Percentiles rank a stretch among this genome's conserved stretches.
phyloP scores from a whole-genome alignment of 92 coral and sea anemone genomes.

The Desmophyllum pertusum region DNA sequence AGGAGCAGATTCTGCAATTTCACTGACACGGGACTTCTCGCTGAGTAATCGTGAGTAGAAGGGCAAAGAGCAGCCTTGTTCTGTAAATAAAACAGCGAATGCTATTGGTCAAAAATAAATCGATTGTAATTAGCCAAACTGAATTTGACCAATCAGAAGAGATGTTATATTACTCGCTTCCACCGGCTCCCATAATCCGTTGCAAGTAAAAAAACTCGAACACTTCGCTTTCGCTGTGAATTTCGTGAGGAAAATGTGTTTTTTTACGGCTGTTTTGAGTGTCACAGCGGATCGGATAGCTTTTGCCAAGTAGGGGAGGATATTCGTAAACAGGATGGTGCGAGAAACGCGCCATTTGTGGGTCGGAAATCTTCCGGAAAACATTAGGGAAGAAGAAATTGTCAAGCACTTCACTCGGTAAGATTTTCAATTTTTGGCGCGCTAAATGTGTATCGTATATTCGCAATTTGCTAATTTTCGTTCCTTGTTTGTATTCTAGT shows the following conservation, averaged over 20 bases:
- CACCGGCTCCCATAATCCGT: slow-evolving; percentile 8
- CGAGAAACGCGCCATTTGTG: slow-evolving; percentile 99
- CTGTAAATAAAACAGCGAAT: not conserved
- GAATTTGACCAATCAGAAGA: slow-evolving; percentile 36
- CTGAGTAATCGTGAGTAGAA: not conserved
- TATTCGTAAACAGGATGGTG: slow-evolving; percentile 66
- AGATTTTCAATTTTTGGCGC: slow-evolving; percentile 36
- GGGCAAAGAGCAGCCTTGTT: not conserved
- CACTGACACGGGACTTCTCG: not conserved
- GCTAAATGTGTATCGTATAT: not conserved
- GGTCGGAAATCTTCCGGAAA: slow-evolving; percentile 99
- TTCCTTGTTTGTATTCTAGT: not conserved
- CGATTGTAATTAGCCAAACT: not conserved
- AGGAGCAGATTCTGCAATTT: not conserved
- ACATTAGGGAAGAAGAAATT: slow-evolving; percentile 89
- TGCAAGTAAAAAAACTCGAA: slow-evolving; percentile 20
- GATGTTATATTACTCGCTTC: not conserved
- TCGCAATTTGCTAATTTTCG: not conserved
- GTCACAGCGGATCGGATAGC: not conserved
- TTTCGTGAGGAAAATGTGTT: slow-evolving; percentile 7
- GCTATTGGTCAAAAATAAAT: slow-evolving; percentile 22
- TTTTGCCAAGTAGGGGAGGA: not conserved
- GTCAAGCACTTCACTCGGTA: slow-evolving; percentile 94
- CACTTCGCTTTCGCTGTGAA: not conserved
- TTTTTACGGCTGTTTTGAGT: not conserved